phyloP scores from a whole-genome alignment of 2,113 vertebrate genomes.

The Vireo altiloquus region DNA sequence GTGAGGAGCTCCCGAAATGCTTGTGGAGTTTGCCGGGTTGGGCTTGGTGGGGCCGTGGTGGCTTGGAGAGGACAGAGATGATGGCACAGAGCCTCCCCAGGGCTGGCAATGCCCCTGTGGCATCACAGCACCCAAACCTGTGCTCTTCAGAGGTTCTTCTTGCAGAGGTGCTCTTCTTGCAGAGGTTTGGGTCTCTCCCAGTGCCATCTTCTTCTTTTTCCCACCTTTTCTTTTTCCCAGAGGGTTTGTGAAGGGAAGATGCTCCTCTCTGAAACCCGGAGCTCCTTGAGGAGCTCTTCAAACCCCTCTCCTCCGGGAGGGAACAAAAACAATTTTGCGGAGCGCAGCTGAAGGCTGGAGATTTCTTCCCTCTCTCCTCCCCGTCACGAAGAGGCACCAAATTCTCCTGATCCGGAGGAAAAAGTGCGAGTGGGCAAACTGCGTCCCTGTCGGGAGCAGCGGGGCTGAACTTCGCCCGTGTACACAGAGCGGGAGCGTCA shows the following conservation, averaged over 20 bases:
- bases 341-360: neutral
- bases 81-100: too few species aligned
- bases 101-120: fast-evolving
- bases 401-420: neutral
- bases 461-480: neutral
- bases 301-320: fast-evolving
- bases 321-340: fast-evolving
- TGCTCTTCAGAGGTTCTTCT: too few species aligned
- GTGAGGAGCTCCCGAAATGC: fast-evolving
- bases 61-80: fast-evolving
- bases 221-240: neutral
- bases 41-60: neutral
- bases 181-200: fast-evolving
- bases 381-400: neutral
- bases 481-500: too few species aligned
- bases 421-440: neutral
- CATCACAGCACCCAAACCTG: neutral
- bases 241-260: neutral
- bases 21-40: neutral
- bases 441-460: neutral
- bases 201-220: neutral
- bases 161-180: too few species aligned
- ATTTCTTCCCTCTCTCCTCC: neutral
- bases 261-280: neutral
- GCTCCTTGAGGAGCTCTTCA: fast-evolving